Evolutionary conservation across 2,888 invertebrate genomes (phyloP).

Genomic region (Branchellion lobata): DNA sequence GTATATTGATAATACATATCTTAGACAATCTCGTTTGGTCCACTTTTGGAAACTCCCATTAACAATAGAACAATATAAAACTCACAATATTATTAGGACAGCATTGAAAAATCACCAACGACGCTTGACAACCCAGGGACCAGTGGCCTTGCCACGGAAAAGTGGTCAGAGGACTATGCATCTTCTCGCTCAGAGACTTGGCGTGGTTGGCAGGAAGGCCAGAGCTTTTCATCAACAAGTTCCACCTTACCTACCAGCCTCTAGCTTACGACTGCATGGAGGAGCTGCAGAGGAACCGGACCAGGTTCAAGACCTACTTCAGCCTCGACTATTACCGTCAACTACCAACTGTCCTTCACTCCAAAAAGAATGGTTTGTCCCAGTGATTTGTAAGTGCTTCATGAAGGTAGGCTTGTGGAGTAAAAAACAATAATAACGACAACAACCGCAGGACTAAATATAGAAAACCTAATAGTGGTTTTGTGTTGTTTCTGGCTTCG

Average conservation of each 20-base stretch:
- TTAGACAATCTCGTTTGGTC: too few species aligned
- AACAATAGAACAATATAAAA: too few species aligned
- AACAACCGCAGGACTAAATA: too few species aligned
- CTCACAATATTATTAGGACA: too few species aligned
- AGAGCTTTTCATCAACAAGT: conserved; percentile 59
- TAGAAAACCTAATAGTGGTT: too few species aligned
- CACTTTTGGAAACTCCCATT: too few species aligned
- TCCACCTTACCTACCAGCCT: conserved; percentile 56
- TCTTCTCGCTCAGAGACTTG: conserved; percentile 56
- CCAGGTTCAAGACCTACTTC: conserved; percentile 42
- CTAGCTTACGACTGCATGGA: conserved; percentile 57
- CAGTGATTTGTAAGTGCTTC: too few species aligned
- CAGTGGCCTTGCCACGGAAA: conserved; percentile 54
- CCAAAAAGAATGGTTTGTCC: background rate
- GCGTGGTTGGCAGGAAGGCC: conserved; percentile 53
- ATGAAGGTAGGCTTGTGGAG: too few species aligned
- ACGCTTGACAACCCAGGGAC: conserved; percentile 36
- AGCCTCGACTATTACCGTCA: conserved; percentile 46
- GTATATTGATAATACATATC: too few species aligned
- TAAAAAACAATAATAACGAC: too few species aligned
- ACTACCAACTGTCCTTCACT: conserved; percentile 50
- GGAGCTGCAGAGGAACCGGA: conserved; percentile 55
- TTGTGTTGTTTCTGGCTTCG: too few species aligned
- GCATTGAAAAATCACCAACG: too few species aligned
- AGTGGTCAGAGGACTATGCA: conserved; percentile 57